phyloP scores from a whole-genome alignment of 1,140 invertebrate species.

The Prorops nasuta region DNA sequence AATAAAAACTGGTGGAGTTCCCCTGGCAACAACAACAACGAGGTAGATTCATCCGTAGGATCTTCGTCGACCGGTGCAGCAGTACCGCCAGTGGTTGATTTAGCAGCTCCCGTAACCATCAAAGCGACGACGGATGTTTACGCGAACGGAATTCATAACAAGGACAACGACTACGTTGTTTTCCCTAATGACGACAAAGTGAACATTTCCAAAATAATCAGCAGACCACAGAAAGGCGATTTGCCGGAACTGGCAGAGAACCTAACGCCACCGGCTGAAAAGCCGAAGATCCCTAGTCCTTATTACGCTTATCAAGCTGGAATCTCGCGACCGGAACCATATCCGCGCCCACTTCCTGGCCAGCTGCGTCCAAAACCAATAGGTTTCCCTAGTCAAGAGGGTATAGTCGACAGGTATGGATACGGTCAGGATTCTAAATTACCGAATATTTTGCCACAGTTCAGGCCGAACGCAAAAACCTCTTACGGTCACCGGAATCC shows the following conservation, averaged over 20 bases:
- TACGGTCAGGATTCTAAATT: slow-evolving; percentile 54
- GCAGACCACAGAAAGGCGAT: slow-evolving; percentile 3
- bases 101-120: no score
- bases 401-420: no score
- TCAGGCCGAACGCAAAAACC: slow-evolving; percentile 66
- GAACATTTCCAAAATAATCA: slow-evolving; percentile 9
- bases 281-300: slow-evolving; percentile 32
- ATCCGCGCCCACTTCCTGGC: no score
- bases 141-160: no score
- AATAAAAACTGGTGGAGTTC: not conserved
- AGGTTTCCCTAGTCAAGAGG: no score
- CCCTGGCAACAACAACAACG: slow-evolving; percentile 14
- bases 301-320: slow-evolving; percentile 33
- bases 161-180: slow-evolving; percentile 23
- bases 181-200: slow-evolving; percentile 23
- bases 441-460: slow-evolving; percentile 71
- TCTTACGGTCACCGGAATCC: slow-evolving; percentile 56
- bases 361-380: no score
- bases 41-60: slow-evolving; percentile 14
- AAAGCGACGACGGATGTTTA: no score
- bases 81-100: no score
- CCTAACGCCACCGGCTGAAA: slow-evolving; percentile 45
- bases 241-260: slow-evolving; percentile 42
- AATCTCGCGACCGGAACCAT: slow-evolving; percentile 12
- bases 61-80: no score